Evolutionary conservation across 2,888 invertebrate species (phyloP).

Genomic region (Rhodophaea formosa): DNA sequence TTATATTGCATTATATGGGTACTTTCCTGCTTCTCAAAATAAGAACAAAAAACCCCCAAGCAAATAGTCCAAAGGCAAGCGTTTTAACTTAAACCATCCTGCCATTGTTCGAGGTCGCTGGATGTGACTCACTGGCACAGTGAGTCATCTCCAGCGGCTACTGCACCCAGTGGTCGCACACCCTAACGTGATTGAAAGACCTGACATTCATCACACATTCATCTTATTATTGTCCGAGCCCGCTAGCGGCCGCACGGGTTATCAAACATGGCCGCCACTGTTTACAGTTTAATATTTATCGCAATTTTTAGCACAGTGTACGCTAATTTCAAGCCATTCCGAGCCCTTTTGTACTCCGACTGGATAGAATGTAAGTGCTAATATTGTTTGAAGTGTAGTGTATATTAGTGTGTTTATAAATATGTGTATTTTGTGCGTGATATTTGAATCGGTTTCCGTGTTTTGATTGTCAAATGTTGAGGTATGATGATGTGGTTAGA

Average conservation of each 20-base stretch:
- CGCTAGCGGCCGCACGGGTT: conserved; percentile 5
- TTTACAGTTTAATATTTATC: not conserved
- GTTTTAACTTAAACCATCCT: too few relatives aligned
- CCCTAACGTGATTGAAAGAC: not conserved
- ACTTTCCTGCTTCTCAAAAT: too few relatives aligned
- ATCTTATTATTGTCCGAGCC: conserved; percentile 2
- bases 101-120: too few relatives aligned
- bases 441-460: not conserved
- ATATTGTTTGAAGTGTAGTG: conserved; percentile 9
- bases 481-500: not conserved
- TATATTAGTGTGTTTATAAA: conserved; percentile 17
- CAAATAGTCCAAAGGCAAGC: too few relatives aligned
- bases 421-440: not conserved
- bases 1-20: too few relatives aligned
- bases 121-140: too few relatives aligned
- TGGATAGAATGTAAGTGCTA: conserved; percentile 65
- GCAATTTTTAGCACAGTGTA: not conserved
- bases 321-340: conserved; percentile 16
- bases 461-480: not conserved
- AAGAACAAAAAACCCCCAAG: too few relatives aligned
- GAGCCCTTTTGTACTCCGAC: conserved; percentile 50
- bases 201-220: not conserved
- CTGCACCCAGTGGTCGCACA: not conserved
- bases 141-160: not conserved
- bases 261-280: conserved; percentile 1